phyloP scores from a whole-genome alignment of 2,888 invertebrate species.

The Apodemia hepburni region DNA sequence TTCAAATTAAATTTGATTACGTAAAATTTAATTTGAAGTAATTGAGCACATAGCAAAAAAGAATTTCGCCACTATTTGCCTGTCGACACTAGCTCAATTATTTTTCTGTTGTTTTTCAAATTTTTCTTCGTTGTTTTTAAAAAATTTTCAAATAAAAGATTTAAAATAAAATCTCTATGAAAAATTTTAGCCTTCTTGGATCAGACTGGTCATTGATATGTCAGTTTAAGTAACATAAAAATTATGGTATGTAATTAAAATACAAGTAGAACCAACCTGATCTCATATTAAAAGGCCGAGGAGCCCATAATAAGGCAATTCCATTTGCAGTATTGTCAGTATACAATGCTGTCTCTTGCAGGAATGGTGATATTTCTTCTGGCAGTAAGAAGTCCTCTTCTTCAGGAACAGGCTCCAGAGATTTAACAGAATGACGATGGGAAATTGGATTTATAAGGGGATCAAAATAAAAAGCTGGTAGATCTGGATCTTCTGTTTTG shows the following conservation, averaged over 20 bases:
- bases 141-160: background rate
- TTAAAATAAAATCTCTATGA: no score
- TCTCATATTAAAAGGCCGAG: constrained; percentile 97
- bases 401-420: constrained; percentile 92
- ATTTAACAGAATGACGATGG: constrained; percentile 93
- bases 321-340: constrained; percentile 99
- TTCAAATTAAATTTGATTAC: no score
- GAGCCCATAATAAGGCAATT: constrained; percentile 97
- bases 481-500: constrained; percentile 99
- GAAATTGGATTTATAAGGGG: constrained; percentile 99
- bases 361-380: constrained; percentile 93
- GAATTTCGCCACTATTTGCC: no score
- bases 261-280: constrained; percentile 79
- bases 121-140: no score
- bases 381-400: constrained; percentile 97
- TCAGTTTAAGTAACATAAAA: no score
- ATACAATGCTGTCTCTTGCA: constrained; percentile 97
- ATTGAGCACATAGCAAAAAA: no score
- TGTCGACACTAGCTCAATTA: no score
- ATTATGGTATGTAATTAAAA: no score
- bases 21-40: no score
- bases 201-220: no score
- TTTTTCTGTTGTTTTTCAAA: no score
- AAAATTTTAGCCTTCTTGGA: no score
- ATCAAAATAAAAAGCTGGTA: constrained; percentile 99